These are phyloP conservation scores for Perizoma flavofasciatum DNA, from an alignment of 2,888 invertebrate genomes.

Conservation along the genomic window DNA sequence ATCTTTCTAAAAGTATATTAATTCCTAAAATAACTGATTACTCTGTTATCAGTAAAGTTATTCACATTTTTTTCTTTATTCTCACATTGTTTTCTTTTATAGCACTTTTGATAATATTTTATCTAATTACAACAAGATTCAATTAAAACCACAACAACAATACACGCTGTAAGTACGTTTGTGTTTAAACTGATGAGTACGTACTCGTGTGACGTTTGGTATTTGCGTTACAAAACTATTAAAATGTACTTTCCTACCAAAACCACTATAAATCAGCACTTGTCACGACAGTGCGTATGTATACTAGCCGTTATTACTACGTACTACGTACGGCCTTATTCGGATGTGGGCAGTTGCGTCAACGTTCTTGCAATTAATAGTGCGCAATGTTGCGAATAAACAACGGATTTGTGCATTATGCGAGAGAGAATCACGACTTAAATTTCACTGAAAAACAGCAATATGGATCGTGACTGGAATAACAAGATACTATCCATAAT, in stretches of 20 bases:
- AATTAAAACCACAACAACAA: not conserved
- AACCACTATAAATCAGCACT: constrained; percentile 1
- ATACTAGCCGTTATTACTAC: not conserved
- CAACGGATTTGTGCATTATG: constrained; percentile 13
- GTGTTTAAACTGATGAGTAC: not conserved
- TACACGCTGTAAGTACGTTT: not conserved
- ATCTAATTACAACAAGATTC: not conserved
- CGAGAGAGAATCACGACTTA: constrained; percentile 7
- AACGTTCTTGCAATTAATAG: constrained; percentile 27
- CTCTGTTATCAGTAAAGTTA: too few species aligned
- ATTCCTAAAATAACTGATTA: too few species aligned
- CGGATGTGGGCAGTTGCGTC: constrained; percentile 20
- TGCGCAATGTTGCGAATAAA: constrained; percentile 23
- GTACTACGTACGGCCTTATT: constrained; percentile 3
- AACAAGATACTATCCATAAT: too few species aligned
- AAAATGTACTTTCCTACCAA: not conserved
- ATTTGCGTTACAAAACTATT: not conserved
- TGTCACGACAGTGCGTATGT: constrained; percentile 11
- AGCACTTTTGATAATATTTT: too few species aligned
- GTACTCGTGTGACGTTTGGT: not conserved
- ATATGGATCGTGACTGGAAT: too few species aligned
- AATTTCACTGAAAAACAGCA: not conserved
- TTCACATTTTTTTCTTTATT: too few species aligned
- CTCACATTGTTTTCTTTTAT: too few species aligned
- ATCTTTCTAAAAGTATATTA: too few species aligned